A percentile compares a stretch with the other conserved stretches of the same genome.
phyloP scores from a whole-genome alignment of 2,797 vertebrate species.

The Catamblyrhynchus diadema region DNA sequence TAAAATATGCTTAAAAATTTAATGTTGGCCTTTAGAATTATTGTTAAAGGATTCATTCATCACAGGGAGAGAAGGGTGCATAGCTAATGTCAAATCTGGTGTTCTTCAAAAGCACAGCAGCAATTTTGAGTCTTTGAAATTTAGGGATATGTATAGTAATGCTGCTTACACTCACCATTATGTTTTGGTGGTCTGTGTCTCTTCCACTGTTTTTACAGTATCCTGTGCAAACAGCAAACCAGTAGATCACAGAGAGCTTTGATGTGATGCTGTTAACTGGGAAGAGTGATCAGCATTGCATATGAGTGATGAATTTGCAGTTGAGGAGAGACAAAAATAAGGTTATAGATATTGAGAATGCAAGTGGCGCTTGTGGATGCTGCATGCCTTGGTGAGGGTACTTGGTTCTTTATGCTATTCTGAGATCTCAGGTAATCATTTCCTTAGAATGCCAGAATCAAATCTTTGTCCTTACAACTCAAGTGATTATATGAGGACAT shows the following conservation, averaged over 20 bases:
- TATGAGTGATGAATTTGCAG: neutral
- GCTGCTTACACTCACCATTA: neutral
- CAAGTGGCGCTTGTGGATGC: neutral
- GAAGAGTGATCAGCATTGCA: neutral
- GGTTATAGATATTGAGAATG: neutral
- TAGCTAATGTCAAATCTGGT: neutral
- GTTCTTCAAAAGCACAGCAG: neutral
- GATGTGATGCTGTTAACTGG: neutral
- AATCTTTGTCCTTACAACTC: neutral
- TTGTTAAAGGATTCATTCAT: neutral
- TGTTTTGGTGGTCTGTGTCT: neutral
- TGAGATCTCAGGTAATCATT: neutral
- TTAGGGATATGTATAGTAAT: neutral
- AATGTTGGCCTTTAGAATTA: neutral
- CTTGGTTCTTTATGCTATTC: neutral
- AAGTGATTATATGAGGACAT: neutral
- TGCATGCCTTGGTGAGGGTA: neutral
- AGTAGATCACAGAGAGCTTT: neutral
- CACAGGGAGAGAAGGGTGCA: accelerated
- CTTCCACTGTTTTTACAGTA: neutral
- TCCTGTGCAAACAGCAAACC: neutral
- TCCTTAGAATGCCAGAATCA: neutral
- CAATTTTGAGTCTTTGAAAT: neutral
- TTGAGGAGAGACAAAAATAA: neutral
- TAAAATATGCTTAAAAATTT: neutral